A percentile compares a stretch with the other conserved stretches of the same genome.
phyloP scores from a whole-genome alignment of 1,140 invertebrate species.

The Notospermus geniculatus region DNA sequence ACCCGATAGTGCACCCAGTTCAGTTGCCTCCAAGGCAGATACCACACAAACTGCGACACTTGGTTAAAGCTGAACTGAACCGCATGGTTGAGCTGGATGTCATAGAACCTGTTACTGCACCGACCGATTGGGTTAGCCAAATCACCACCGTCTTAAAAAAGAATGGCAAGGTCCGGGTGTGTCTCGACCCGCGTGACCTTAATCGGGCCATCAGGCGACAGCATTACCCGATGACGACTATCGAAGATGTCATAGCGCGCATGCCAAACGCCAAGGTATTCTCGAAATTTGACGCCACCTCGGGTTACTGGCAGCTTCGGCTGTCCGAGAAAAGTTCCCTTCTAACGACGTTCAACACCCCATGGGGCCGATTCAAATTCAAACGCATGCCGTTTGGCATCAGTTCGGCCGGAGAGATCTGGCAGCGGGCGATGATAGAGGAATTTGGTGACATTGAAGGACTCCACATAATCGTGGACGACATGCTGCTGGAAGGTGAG shows the following conservation, averaged over 20 bases:
- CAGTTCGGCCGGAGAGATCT: neutral
- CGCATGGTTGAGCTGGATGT: neutral
- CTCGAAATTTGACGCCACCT: constrained; percentile 51
- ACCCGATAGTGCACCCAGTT: too few relatives aligned
- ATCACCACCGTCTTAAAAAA: constrained; percentile 8
- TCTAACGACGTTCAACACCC: constrained; percentile 22
- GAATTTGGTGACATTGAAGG: constrained; percentile 11
- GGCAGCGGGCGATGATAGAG: neutral
- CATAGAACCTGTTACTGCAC: constrained; percentile 10
- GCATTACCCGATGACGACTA: neutral
- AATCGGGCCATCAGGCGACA: constrained; percentile 12
- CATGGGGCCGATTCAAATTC: constrained; percentile 14
- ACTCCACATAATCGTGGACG: constrained; percentile 10
- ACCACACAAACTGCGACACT: too few relatives aligned
- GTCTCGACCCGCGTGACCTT: constrained; percentile 15
- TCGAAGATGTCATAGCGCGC: neutral
- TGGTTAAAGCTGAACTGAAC: neutral
- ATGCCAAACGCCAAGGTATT: neutral
- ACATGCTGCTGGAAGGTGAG: constrained; percentile 16
- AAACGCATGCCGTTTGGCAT: constrained; percentile 16
- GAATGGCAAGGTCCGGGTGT: constrained; percentile 12
- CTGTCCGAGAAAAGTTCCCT: constrained; percentile 12
- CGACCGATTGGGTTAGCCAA: constrained; percentile 16
- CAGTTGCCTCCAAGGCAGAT: neutral
- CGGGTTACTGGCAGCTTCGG: constrained; percentile 44